These are phyloP conservation scores for Drosophila ananassae DNA, from an alignment of 1,140 invertebrate genomes.

Conservation along the genomic window DNA sequence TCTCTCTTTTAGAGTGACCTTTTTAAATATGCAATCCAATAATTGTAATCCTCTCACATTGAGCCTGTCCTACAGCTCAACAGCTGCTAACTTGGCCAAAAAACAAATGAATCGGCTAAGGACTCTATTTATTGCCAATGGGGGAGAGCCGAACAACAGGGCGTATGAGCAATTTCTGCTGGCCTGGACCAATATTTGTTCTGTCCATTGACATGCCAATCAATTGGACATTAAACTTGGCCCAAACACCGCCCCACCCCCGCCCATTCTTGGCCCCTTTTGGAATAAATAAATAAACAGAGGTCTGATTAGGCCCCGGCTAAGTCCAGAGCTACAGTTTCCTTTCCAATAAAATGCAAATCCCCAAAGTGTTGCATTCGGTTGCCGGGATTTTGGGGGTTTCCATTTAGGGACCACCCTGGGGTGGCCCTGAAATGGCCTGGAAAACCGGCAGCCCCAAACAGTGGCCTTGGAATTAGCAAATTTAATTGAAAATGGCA, in stretches of 20 bases:
- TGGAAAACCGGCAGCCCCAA: background rate
- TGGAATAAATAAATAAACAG: slow-evolving; percentile 67
- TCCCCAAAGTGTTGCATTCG: slow-evolving; percentile 26
- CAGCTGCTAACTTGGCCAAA: slow-evolving; percentile 33
- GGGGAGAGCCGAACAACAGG: slow-evolving; percentile 31
- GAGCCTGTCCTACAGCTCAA: background rate
- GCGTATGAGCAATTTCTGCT: slow-evolving; percentile 58
- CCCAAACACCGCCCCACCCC: background rate
- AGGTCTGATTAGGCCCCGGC: slow-evolving; percentile 59
- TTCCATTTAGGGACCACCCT: no score
- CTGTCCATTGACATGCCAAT: slow-evolving; percentile 56
- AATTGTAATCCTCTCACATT: slow-evolving; percentile 28
- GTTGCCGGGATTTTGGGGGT: background rate
- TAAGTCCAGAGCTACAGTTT: background rate
- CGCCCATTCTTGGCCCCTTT: background rate
- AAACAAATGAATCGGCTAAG: slow-evolving; percentile 59
- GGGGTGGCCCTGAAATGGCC: background rate
- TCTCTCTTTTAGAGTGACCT: background rate
- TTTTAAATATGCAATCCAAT: slow-evolving; percentile 38
- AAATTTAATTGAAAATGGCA: slow-evolving; percentile 1
- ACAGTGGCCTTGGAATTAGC: background rate
- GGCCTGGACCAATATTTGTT: slow-evolving; percentile 36
- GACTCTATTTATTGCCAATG: slow-evolving; percentile 50
- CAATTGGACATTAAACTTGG: slow-evolving; percentile 58
- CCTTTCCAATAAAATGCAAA: slow-evolving; percentile 61